These are phyloP conservation scores for Lutraria rhynchaena DNA, from an alignment of 1,140 invertebrate species.

Conservation along the genomic window DNA sequence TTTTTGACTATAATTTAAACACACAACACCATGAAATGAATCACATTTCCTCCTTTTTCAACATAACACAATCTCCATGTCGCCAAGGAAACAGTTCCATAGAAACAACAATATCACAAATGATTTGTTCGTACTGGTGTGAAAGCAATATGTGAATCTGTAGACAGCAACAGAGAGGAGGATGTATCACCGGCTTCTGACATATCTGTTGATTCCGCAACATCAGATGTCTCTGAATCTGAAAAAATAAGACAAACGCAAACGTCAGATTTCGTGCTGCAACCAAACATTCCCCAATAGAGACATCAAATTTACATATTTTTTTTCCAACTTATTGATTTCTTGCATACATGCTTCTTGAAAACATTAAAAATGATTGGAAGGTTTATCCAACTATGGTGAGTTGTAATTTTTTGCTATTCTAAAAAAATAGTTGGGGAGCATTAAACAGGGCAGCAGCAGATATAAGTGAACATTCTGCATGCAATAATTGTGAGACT, in stretches of 20 bases:
- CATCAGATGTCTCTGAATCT: slow-evolving; percentile 71
- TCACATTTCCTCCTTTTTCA: not conserved
- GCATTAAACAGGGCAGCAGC: too few species aligned
- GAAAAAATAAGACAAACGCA: not conserved
- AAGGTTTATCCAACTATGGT: too few species aligned
- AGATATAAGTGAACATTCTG: too few species aligned
- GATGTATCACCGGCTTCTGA: slow-evolving; percentile 58
- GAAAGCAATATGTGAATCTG: not conserved
- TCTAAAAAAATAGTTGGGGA: too few species aligned
- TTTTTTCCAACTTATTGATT: not conserved
- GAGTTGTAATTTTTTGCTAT: too few species aligned
- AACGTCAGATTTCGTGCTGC: not conserved
- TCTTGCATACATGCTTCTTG: too few species aligned
- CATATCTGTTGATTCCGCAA: slow-evolving; percentile 69
- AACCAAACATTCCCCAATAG: too few species aligned
- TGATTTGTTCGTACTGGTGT: slow-evolving; percentile 26
- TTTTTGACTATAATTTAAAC: not conserved
- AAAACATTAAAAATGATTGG: too few species aligned
- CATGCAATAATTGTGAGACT: too few species aligned
- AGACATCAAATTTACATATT: not conserved
- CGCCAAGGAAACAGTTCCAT: too few species aligned
- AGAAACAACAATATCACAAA: slow-evolving; percentile 49
- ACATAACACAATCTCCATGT: not conserved
- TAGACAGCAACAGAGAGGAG: slow-evolving; percentile 14
- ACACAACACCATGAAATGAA: not conserved